Base-by-base conservation (phyloP, 2,113 vertebrate genomes). In the Lepidothrix coronata region DNA sequence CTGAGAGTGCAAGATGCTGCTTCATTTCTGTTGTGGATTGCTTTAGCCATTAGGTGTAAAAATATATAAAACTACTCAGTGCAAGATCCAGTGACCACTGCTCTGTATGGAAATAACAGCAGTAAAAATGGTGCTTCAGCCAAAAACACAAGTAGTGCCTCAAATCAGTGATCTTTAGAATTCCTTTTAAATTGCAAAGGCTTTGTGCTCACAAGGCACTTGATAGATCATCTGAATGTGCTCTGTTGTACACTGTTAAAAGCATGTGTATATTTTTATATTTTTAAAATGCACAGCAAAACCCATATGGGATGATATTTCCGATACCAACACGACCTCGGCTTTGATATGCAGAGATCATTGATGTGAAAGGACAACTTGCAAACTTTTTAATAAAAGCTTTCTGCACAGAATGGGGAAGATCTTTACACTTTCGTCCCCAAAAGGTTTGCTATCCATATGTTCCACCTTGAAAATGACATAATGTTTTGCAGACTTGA, bases 231-330 rank as follows among this genome's bases (percentile, higher is more conserved):
- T 93, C 91, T 81, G 67, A 58, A 89, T 92, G 83, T 95, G 88
- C 96, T 94, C 94, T 4, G 4, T 91, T 96, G 91, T 94, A 95
- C 92, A 79, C 94, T 89, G 80, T 93, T 95, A 95, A 96, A 96
- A 96, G 91, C 93, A 91, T 78, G 92, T 96, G 91, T 94, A 72
- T 96, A 92, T 96, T 84, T 95, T 95, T 96, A 96, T 97, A 96
- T 97, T 96, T 97, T 96, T 95, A 92, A 97, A 96, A 96, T 93
- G 88, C 93, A 87, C 92, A 95, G 93, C 95, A 89, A 96, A 97
- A 82, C 96, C 92, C 91, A 62, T 94, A 94, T 95, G 91, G 91
- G 94, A 96, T 94, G 95, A 95, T 93, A 95, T 94, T 95, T 96
- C 93, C 61, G 88, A 95, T 96, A 95, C 88, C 93, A 96, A 84